Evolutionary conservation across 30 jellyfish, hydroid and myxozoan species (phyloP).

Genomic region (Pelagia noctiluca): DNA sequence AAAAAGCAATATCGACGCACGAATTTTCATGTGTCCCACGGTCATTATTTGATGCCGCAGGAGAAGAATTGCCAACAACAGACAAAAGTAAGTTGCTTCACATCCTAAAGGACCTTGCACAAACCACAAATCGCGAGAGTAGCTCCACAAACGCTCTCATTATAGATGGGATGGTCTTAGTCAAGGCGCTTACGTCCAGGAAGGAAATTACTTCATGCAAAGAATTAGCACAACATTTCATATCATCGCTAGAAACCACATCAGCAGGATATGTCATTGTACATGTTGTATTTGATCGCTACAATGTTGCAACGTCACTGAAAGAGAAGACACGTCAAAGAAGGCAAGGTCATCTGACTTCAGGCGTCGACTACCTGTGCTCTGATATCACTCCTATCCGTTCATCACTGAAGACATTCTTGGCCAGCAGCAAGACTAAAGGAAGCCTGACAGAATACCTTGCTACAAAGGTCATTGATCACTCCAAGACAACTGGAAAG

Average conservation of each 20-base stretch:
- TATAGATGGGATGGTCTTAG: constrained; percentile 34
- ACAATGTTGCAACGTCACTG: constrained; percentile 40
- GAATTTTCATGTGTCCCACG: constrained; percentile 52
- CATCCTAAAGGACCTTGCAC: constrained; percentile 37
- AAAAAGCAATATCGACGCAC: constrained; percentile 20
- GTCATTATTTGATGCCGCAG: constrained; percentile 49
- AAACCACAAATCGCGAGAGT: constrained; percentile 16
- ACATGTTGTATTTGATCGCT: constrained; percentile 43
- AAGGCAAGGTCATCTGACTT: constrained; percentile 31
- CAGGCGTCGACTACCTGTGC: constrained; percentile 32
- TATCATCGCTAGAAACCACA: constrained; percentile 25
- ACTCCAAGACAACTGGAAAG: constrained; percentile 36
- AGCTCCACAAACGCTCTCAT: constrained; percentile 28
- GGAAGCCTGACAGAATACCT: constrained; percentile 55
- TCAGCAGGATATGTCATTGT: constrained; percentile 38
- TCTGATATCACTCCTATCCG: constrained; percentile 50
- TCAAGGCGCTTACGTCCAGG: constrained; percentile 35
- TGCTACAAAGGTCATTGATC: constrained; percentile 39
- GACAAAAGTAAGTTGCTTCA: constrained; percentile 46
- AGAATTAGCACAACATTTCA: constrained; percentile 36
- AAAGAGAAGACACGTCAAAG: constrained; percentile 44
- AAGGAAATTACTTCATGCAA: constrained; percentile 38
- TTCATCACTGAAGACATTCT: constrained; percentile 46
- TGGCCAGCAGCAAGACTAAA: constrained; percentile 47
- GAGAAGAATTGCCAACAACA: constrained; percentile 51